A percentile compares a stretch with the other conserved stretches of the same genome.
Evolutionary conservation across 2,113 vertebrate genomes (phyloP).

Genomic region (Plectropomus leopardus): DNA sequence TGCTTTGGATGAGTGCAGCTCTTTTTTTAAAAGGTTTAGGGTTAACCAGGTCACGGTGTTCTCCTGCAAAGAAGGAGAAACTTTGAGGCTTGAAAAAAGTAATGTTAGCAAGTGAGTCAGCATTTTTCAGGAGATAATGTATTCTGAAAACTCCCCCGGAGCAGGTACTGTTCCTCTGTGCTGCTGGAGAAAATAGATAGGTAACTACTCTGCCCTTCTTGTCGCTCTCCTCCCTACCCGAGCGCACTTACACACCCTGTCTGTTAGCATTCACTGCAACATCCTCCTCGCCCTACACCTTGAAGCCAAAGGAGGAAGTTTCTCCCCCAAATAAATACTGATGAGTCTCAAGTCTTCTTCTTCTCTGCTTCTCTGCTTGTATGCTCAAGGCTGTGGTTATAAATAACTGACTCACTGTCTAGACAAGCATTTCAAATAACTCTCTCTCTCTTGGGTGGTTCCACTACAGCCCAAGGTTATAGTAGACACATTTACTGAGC

Average conservation of each 20-base stretch:
- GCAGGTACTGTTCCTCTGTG: constrained; percentile 33
- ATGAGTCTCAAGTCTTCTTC: not conserved
- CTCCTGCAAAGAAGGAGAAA: constrained; percentile 30
- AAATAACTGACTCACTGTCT: constrained; percentile 55
- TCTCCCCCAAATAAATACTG: constrained; percentile 6
- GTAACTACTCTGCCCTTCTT: not conserved
- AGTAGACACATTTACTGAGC: constrained; percentile 9
- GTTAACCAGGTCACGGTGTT: constrained; percentile 49
- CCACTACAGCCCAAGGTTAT: constrained; percentile 15
- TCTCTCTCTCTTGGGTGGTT: constrained; percentile 23
- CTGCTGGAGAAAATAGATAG: constrained; percentile 27
- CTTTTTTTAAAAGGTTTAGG: not conserved
- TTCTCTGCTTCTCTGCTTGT: constrained; percentile 8
- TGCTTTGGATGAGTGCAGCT: not conserved
- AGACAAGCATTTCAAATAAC: constrained; percentile 43
- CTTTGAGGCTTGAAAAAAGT: constrained; percentile 15
- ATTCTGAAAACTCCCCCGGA: constrained; percentile 43
- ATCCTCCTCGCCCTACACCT: not conserved
- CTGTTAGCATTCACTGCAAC: not conserved
- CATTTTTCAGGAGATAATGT: constrained; percentile 56
- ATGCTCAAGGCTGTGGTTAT: constrained; percentile 39
- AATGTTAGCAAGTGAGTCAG: constrained; percentile 58
- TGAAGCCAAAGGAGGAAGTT: constrained; percentile 9
- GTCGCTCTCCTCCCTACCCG: not conserved
- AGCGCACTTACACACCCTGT: constrained; percentile 1